Evolutionary conservation across 2,888 invertebrate species (phyloP).

Genomic region (Lycocerus yunnanus): DNA sequence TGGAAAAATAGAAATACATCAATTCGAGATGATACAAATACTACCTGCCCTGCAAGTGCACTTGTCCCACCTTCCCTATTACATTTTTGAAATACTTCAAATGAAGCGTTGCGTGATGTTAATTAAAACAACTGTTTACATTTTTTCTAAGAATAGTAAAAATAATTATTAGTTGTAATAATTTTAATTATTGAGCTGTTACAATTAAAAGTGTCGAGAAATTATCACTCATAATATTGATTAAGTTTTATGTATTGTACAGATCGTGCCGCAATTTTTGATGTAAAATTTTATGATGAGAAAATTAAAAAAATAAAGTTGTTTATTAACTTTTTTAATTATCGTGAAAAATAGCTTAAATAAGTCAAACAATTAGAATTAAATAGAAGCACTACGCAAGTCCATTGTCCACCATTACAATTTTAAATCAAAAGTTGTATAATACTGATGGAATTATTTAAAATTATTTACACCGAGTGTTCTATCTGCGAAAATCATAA

Average conservation of each 20-base stretch:
- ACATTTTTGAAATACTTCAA: neutral
- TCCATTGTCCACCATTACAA: too few species aligned
- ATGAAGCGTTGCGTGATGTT: neutral
- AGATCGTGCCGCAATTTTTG: neutral
- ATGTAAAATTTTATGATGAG: neutral
- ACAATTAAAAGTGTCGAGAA: neutral
- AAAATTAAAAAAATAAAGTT: neutral
- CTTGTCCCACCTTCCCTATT: neutral
- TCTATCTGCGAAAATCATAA: too few species aligned
- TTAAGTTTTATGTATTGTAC: neutral
- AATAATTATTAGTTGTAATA: neutral
- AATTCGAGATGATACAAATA: too few species aligned
- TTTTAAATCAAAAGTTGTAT: too few species aligned
- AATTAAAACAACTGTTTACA: neutral
- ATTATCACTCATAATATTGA: neutral
- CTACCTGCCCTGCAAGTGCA: neutral
- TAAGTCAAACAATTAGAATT: neutral
- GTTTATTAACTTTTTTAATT: neutral
- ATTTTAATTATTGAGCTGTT: neutral
- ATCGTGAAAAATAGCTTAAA: neutral
- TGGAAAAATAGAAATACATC: too few species aligned
- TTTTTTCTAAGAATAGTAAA: neutral
- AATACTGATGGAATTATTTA: too few species aligned
- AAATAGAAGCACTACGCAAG: neutral
- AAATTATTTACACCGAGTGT: too few species aligned